Evolutionary conservation across 2,113 vertebrate species (phyloP).

Genomic region (Psammodynastes pulverulentus): DNA sequence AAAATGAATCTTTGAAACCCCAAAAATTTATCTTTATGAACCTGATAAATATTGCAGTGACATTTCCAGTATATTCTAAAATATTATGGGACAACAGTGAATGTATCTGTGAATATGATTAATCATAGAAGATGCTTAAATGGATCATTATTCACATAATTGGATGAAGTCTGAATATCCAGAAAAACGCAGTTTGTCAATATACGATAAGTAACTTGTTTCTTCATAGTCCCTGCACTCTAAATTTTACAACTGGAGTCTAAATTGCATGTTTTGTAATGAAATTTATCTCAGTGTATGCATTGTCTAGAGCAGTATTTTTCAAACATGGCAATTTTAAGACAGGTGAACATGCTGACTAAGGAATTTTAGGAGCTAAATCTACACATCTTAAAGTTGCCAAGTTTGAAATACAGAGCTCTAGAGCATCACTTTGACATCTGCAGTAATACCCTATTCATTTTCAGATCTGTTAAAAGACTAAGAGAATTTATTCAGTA

Average conservation of each 20-base stretch:
- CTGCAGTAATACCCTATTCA: background rate
- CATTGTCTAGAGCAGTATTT: background rate
- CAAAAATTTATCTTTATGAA: background rate
- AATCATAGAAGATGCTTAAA: background rate
- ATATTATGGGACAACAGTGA: background rate
- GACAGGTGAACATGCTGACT: background rate
- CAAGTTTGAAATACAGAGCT: background rate
- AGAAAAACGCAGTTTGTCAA: background rate
- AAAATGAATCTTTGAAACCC: background rate
- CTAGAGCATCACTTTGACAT: background rate
- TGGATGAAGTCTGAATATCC: background rate
- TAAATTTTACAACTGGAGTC: background rate
- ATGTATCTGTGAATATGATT: background rate
- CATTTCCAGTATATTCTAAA: background rate
- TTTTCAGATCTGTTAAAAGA: background rate
- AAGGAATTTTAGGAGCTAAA: background rate
- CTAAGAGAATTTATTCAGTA: background rate
- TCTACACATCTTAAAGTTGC: background rate
- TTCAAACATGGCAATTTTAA: background rate
- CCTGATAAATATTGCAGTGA: background rate
- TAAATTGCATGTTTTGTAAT: background rate
- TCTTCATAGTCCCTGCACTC: background rate
- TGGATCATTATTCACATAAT: background rate
- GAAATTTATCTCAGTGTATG: background rate
- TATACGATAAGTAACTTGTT: background rate